Evolutionary conservation across 2,888 invertebrate genomes (phyloP), one percentile per base, ranked within the genome.

Genomic region (Cataglyphis cursor): DNA sequence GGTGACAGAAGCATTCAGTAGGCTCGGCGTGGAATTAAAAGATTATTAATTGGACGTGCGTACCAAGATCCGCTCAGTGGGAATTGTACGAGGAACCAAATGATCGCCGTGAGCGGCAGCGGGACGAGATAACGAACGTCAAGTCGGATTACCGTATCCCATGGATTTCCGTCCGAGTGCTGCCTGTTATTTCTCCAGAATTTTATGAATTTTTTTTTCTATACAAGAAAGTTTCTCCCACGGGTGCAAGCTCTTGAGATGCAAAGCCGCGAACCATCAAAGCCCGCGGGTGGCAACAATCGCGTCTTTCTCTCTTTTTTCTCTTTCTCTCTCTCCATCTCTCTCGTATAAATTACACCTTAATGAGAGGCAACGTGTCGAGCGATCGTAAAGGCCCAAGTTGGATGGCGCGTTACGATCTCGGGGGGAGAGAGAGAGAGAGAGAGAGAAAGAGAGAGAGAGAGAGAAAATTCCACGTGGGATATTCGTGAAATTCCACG

Each of bases 191-290:
- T 88, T 82, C 90, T 81, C 75, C 84, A 81, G 82, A 83, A 88
- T 88, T 84, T 84, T 82, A 85, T 72, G 74, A 81, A 76, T 85
- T 88, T 83, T 87, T 88, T 83, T 10, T 38, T 28, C 73, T 62
- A 57, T 18, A 51, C 2, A 6, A 48, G n/a, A n/a, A 41, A 54
- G 62, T 78, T n/a, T 78, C 57, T 57, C 85, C 73, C 84, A 88
- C 72, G 82, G 70, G 81, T 80, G 74, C 51, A n/a, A 57, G 75
- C 28, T 28, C 54, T 54, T 54, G 66, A 86, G 66, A 86, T 85
- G 82, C 82, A 84, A 89, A 90, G 86, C 84, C 72, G 88, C 88
- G 90, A 88, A 88, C 83, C 72, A 76, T 87, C 65, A 72, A 83
- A 83, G 54, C 35, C 90, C 82, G 81, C 86, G 84, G 89, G 89